These are phyloP conservation scores for Cnemophilus loriae DNA, from an alignment of 2,113 vertebrate genomes.

Conservation along the genomic window DNA sequence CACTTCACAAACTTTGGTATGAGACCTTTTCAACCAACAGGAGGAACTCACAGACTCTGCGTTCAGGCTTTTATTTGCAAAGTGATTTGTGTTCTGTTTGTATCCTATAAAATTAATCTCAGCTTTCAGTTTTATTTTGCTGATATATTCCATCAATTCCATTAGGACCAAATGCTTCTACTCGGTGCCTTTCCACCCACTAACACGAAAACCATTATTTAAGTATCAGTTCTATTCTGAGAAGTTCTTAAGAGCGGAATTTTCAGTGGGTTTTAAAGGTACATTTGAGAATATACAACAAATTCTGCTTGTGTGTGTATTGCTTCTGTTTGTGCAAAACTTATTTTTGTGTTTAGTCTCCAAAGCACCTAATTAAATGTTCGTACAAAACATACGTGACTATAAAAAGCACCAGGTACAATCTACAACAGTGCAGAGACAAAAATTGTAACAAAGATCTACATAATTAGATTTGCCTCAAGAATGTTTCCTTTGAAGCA, in stretches of 20 bases:
- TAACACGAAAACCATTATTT: background rate
- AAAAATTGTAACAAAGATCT: background rate
- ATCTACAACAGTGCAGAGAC: background rate
- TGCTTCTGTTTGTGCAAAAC: background rate
- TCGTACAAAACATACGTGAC: background rate
- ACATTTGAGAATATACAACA: background rate
- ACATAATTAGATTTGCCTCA: background rate
- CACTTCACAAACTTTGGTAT: background rate
- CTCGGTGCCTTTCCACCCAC: background rate
- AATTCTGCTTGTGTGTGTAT: background rate
- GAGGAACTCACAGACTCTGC: background rate
- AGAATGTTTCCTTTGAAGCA: background rate
- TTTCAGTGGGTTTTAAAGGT: background rate
- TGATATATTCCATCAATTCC: background rate
- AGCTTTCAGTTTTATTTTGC: constrained; percentile 2
- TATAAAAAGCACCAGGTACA: background rate
- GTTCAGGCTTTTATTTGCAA: background rate
- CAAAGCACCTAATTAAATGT: background rate
- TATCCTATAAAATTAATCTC: background rate
- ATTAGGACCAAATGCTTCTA: background rate
- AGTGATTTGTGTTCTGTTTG: background rate
- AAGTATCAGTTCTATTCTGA: background rate
- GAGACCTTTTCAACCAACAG: background rate
- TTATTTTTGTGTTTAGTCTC: background rate
- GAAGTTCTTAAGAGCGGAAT: background rate